Evolutionary conservation across 2,888 invertebrate species (phyloP), one percentile per base, ranked within the genome.

Genomic region (Norana najaformis): DNA sequence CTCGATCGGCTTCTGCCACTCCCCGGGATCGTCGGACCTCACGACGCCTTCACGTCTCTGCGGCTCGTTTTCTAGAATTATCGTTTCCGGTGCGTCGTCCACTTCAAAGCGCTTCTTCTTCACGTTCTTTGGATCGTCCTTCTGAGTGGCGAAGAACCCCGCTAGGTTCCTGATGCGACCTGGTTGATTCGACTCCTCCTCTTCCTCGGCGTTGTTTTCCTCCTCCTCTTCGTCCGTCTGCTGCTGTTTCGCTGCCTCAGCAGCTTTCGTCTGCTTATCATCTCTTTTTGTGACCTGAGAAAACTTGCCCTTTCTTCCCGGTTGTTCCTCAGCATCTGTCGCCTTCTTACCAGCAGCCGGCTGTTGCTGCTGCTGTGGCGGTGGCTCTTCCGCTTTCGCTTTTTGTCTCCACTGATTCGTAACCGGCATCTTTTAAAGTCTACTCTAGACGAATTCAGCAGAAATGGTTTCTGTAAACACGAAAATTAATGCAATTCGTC

Each of bases 1-100:
- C 35, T 91, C 91, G 35, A 91, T 91, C 34, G 91, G 91, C 88
- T 91, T 91, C 89, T 91, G 89, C 91, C 91, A 91, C 53, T 91
- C 91, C 2, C 90, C 90, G 11, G 91, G 91, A 83, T 91, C 91
- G 34, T 90, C 41, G 30, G 90, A 53, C 41, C 90, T 88, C 20
- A 90, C 35, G 30, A 91, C 91, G 34, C 91, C 91, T 47, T 91
- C 91, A 0, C 39, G 69, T 35, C 88, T 39, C 47, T 89, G 35
- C 6, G 91, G 91, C 35, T 88, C 88, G 88, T 90, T 90, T 82
- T 91, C 91, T 34, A 47, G 23, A 35, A 90, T 88, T 23, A 90
- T 83, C 34, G 82, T 47, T 30, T 90, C 90, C 83, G 89, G 34
- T 5, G 36, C 82, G 23, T 91, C 90, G 36, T 5, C 69, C 69